These are phyloP conservation scores for Dendrolimus houi DNA, from an alignment of 2,888 invertebrate genomes.

Conservation along the genomic window DNA sequence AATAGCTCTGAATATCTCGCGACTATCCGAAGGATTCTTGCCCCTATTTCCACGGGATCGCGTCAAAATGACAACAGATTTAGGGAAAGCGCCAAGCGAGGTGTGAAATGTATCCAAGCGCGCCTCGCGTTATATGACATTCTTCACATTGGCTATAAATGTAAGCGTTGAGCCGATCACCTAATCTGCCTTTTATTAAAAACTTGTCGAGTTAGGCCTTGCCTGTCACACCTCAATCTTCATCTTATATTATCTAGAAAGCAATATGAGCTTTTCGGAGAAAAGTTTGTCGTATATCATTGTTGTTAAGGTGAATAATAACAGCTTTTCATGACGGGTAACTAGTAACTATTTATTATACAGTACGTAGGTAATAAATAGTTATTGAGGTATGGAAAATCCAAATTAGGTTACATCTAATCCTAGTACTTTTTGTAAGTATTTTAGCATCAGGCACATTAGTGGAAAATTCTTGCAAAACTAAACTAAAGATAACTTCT, in stretches of 20 bases:
- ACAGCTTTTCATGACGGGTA: slow-evolving; percentile 9
- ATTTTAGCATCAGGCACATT: no score
- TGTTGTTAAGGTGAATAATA: slow-evolving; percentile 9
- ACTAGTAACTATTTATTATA: no score
- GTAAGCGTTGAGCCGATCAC: slow-evolving; percentile 55
- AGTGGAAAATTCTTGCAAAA: no score
- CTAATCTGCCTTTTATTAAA: slow-evolving; percentile 70
- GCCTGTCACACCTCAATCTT: slow-evolving; percentile 12
- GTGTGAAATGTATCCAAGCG: slow-evolving; percentile 72
- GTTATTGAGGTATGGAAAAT: no score
- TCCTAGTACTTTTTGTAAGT: no score
- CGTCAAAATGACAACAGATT: slow-evolving; percentile 72
- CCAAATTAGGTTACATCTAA: no score
- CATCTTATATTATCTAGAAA: background rate
- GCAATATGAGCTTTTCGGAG: background rate
- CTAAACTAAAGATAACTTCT: no score
- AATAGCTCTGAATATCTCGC: slow-evolving; percentile 66
- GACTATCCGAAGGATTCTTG: slow-evolving; percentile 63
- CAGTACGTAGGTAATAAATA: no score
- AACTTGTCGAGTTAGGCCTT: slow-evolving; percentile 39
- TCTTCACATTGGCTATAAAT: slow-evolving; percentile 60
- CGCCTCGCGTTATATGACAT: slow-evolving; percentile 67
- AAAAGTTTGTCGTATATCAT: background rate
- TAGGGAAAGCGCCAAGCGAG: slow-evolving; percentile 71
- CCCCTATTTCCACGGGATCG: slow-evolving; percentile 67